Conservation (phyloP, 2,797 vertebrate species). For the Danio jaintianensis region DNA sequence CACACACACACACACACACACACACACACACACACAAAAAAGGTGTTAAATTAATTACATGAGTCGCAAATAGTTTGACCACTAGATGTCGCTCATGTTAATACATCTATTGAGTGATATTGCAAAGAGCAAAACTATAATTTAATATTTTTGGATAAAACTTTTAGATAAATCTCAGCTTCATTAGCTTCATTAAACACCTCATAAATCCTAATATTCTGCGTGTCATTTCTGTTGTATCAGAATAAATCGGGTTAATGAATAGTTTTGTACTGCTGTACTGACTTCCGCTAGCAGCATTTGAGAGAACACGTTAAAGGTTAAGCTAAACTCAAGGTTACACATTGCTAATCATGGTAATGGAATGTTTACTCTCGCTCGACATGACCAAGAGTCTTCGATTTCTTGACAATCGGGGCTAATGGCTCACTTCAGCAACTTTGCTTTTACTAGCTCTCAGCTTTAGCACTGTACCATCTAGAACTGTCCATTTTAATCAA, state of each 20-base stretch:
- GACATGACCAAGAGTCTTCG: background rate
- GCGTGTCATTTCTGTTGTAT: background rate
- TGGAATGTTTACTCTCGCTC: slow-evolving; percentile 33
- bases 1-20: too few relatives aligned
- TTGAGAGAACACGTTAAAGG: background rate
- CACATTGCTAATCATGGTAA: background rate
- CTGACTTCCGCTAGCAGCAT: background rate
- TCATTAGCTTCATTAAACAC: too few relatives aligned
- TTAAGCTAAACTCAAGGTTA: slow-evolving; percentile 14
- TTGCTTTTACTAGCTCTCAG: background rate
- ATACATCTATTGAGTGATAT: background rate
- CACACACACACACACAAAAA: too few relatives aligned
- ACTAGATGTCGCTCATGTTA: slow-evolving; percentile 7
- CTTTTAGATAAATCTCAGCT: too few relatives aligned
- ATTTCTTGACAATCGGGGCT: background rate
- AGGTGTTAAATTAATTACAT: background rate
- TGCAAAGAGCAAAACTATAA: background rate
- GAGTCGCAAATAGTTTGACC: slow-evolving; percentile 1
- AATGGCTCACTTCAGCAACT: slow-evolving; percentile 2
- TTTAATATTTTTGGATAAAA: too few relatives aligned
- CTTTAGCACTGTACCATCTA: background rate
- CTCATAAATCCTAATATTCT: too few relatives aligned
- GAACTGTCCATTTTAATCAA: too few relatives aligned
- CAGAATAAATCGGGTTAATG: background rate
- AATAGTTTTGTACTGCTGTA: background rate